These are phyloP conservation scores for Cydia splendana DNA, from an alignment of 1,140 invertebrate species.

Conservation along the genomic window DNA sequence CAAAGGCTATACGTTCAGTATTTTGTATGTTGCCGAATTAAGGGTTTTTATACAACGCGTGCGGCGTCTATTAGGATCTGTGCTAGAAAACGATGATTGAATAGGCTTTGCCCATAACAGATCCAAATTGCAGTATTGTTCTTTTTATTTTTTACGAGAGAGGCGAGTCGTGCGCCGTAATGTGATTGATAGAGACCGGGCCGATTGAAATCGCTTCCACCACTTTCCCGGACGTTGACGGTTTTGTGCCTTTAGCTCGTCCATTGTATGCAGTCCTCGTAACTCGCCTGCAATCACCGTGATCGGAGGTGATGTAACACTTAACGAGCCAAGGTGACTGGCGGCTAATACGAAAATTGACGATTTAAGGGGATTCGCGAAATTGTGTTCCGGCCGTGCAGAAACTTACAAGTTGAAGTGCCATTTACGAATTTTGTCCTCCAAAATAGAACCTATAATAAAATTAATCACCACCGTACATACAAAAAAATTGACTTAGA, in stretches of 20 bases:
- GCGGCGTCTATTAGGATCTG: neutral
- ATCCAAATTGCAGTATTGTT: conserved; percentile 38
- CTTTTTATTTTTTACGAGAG: conserved; percentile 36
- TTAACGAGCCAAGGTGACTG: conserved; percentile 52
- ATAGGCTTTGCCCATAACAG: conserved; percentile 18
- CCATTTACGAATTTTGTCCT: too few species aligned
- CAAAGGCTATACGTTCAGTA: too few species aligned
- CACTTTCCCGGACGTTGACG: conserved; percentile 58
- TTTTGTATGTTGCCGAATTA: too few species aligned
- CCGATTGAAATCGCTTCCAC: conserved; percentile 47
- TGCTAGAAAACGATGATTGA: neutral
- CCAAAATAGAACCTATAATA: too few species aligned
- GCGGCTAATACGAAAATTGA: conserved; percentile 32
- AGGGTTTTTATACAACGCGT: too few species aligned
- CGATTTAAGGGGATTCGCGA: neutral
- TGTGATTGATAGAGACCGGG: conserved; percentile 30
- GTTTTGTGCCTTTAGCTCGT: conserved; percentile 50
- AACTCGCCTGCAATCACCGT: conserved; percentile 45
- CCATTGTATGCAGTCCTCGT: conserved; percentile 54
- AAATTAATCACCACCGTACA: too few species aligned
- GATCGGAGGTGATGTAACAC: conserved; percentile 56
- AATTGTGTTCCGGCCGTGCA: neutral
- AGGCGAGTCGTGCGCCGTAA: conserved; percentile 37
- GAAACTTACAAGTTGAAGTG: too few species aligned
- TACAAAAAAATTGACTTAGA: too few species aligned